A percentile compares a stretch with the other conserved stretches of the same genome.
Conservation (phyloP, 2,797 vertebrate genomes). For the Callimico goeldii region DNA sequence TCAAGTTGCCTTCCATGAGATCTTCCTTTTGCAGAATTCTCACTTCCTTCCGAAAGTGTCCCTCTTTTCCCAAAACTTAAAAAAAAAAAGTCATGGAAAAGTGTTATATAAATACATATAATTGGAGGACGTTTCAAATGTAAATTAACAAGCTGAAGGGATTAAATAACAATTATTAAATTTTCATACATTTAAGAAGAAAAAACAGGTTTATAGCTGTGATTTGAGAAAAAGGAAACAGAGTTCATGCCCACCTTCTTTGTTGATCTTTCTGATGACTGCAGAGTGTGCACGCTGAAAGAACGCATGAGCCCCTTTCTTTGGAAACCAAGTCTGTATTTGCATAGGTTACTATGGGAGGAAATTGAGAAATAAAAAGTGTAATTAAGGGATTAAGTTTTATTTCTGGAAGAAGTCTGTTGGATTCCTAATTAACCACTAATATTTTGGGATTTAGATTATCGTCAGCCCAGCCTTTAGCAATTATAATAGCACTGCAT, state of each 20-base stretch:
- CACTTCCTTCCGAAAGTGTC: background rate
- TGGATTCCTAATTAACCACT: conserved; percentile 68
- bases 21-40: background rate
- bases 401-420: conserved; percentile 64
- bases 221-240: background rate
- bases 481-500: background rate
- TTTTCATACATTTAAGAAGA: conserved; percentile 1
- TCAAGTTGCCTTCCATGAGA: background rate
- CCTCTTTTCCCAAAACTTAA: background rate
- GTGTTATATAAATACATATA: background rate
- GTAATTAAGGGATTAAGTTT: conserved; percentile 73
- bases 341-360: conserved; percentile 61
- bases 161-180: background rate
- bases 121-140: background rate
- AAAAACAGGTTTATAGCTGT: conserved; percentile 16
- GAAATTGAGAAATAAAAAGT: conserved; percentile 67
- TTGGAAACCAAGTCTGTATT: conserved; percentile 48
- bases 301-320: background rate
- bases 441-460: conserved; percentile 65
- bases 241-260: background rate
- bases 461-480: conserved; percentile 30
- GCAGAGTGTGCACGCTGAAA: background rate
- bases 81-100: background rate
- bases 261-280: background rate
- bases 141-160: background rate